Conservation (phyloP, 2,113 vertebrate genomes). For the Mesoclemmys tuberculata region DNA sequence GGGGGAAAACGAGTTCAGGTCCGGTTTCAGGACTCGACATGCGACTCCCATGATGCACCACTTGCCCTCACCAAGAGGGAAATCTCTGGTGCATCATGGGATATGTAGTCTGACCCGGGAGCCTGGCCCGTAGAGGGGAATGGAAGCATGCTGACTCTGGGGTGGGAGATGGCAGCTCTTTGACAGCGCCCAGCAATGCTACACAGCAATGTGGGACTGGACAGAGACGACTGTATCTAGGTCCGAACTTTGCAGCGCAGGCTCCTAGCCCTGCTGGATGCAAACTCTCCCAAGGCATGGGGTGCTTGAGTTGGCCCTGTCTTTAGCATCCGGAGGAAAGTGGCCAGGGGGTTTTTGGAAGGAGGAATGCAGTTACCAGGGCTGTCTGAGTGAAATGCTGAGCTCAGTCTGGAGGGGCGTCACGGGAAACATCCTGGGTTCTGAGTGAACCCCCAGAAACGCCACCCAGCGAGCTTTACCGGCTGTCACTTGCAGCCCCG, state of each 20-base stretch:
- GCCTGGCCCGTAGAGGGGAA: neutral
- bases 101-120: neutral
- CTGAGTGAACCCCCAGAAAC: neutral
- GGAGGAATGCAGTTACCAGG: neutral
- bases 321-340: too few relatives aligned
- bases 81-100: neutral
- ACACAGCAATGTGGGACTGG: neutral
- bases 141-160: neutral
- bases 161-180: neutral
- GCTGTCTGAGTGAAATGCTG: too few relatives aligned
- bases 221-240: neutral
- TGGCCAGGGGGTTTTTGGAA: neutral
- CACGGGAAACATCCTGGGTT: neutral
- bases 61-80: too few relatives aligned
- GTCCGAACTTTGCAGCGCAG: too few relatives aligned
- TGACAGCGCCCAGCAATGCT: neutral
- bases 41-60: too few relatives aligned
- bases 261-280: too few relatives aligned
- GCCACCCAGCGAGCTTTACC: too few relatives aligned
- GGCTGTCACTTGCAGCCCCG: too few relatives aligned
- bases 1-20: too few relatives aligned
- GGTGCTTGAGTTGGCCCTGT: neutral
- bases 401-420: neutral
- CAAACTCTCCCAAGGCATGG: neutral
- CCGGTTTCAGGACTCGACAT: too few relatives aligned